Percentiles rank a stretch among this genome's conserved stretches.
Evolutionary conservation across 2,888 invertebrate genomes (phyloP).

Genomic region (Tenodera sinensis): DNA sequence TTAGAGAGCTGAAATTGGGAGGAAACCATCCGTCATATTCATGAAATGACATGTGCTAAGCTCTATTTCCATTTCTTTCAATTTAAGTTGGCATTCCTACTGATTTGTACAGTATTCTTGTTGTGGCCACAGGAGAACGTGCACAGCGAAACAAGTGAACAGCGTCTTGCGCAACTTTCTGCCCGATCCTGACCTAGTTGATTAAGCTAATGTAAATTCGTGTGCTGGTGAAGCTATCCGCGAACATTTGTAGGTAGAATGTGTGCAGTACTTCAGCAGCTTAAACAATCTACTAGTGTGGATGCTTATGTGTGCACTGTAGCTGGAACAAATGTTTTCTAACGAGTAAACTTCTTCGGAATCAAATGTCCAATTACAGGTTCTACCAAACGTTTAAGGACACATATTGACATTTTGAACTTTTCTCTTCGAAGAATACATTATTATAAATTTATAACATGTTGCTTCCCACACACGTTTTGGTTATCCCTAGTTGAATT

Average conservation of each 20-base stretch:
- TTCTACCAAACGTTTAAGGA: no score
- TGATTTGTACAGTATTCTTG: not conserved
- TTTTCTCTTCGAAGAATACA: no score
- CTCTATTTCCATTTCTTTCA: not conserved
- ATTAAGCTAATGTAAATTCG: not conserved
- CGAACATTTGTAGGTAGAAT: not conserved
- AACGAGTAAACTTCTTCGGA: no score
- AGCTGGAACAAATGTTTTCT: no score
- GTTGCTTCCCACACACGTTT: no score
- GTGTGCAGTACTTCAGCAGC: not conserved
- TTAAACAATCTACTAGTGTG: no score
- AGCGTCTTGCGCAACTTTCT: not conserved
- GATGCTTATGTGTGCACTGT: no score
- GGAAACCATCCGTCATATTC: not conserved
- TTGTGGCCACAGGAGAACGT: not conserved
- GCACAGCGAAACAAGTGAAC: not conserved
- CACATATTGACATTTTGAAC: no score
- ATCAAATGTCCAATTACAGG: no score
- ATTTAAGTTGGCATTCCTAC: not conserved
- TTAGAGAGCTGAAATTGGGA: not conserved
- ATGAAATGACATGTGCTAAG: not conserved
- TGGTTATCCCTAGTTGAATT: no score
- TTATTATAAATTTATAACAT: no score
- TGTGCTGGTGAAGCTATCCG: not conserved
- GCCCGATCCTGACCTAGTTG: not conserved